A percentile compares a stretch with the other conserved stretches of the same genome.
These are phyloP conservation scores for Chloropsis cyanopogon DNA, from an alignment of 2,113 vertebrate genomes.

Conservation along the genomic window DNA sequence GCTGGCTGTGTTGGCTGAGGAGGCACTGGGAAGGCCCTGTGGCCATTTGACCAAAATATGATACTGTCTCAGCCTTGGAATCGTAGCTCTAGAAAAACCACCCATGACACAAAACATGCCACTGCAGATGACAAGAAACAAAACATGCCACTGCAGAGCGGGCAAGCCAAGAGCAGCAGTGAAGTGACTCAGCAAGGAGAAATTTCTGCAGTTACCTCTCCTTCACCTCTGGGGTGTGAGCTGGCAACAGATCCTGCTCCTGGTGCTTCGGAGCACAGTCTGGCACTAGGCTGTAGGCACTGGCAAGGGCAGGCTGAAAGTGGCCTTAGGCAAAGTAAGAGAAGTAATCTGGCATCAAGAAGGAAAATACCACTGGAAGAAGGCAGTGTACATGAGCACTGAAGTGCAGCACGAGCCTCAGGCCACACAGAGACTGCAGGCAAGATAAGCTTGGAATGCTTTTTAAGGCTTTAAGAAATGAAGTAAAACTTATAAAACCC, in stretches of 20 bases:
- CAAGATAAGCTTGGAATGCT: neutral
- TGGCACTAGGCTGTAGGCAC: neutral
- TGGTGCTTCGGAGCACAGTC: neutral
- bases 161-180: neutral
- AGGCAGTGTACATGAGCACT: neutral
- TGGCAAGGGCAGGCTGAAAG: neutral
- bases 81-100: neutral
- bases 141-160: neutral
- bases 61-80: neutral
- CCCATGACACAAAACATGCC: neutral
- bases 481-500: neutral
- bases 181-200: neutral
- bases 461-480: neutral
- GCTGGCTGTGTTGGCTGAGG: neutral
- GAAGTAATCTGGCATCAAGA: neutral
- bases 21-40: neutral
- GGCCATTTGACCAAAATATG: neutral
- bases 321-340: neutral
- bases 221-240: neutral
- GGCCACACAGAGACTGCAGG: neutral
- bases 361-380: neutral
- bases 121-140: neutral
- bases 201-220: neutral
- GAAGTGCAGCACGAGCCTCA: neutral
- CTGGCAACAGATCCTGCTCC: neutral